Percentiles rank a stretch among this genome's conserved stretches.
These are phyloP conservation scores for Isaurus tuberculatus DNA, from an alignment of 92 coral and sea anemone genomes.

Conservation along the genomic window DNA sequence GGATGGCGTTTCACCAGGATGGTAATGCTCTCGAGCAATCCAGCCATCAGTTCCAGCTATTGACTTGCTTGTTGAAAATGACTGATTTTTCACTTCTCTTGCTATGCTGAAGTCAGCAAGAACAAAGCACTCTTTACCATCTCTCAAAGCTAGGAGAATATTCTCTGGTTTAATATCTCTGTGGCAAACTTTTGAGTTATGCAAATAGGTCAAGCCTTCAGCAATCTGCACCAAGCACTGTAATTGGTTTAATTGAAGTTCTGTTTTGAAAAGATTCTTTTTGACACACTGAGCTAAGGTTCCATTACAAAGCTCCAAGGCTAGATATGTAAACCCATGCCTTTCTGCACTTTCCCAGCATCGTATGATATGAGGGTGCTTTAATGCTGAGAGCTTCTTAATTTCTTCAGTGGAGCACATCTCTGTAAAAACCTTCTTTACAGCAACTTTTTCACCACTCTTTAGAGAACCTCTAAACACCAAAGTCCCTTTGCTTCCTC, in stretches of 20 bases:
- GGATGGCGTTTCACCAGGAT: slow-evolving; percentile 21
- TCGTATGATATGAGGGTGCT: slow-evolving; percentile 11
- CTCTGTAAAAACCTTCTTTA: background rate
- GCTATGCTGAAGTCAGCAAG: slow-evolving; percentile 41
- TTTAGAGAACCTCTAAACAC: slow-evolving; percentile 16
- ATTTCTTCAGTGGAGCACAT: slow-evolving; percentile 11
- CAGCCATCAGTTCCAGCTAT: slow-evolving; percentile 30
- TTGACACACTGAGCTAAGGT: slow-evolving; percentile 23
- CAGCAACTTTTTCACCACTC: slow-evolving; percentile 7
- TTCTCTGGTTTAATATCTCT: slow-evolving; percentile 39
- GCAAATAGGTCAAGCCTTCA: slow-evolving; percentile 10
- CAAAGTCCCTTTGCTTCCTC: slow-evolving; percentile 30
- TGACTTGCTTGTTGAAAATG: slow-evolving; percentile 22
- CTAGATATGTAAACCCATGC: slow-evolving; percentile 23
- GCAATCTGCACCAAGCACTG: slow-evolving; percentile 22
- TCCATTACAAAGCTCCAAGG: slow-evolving; percentile 20
- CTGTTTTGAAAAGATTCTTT: slow-evolving; percentile 20
- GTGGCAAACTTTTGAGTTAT: background rate
- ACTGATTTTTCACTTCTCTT: background rate
- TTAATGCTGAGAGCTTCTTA: background rate
- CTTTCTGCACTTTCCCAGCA: background rate
- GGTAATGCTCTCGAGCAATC: slow-evolving; percentile 31
- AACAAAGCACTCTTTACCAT: background rate
- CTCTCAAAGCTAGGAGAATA: slow-evolving; percentile 12
- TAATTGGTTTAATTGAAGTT: background rate